Evolutionary conservation across 2,888 invertebrate species (phyloP), one percentile per base, ranked within the genome.

Genomic region (Trichopria drosophilae): DNA sequence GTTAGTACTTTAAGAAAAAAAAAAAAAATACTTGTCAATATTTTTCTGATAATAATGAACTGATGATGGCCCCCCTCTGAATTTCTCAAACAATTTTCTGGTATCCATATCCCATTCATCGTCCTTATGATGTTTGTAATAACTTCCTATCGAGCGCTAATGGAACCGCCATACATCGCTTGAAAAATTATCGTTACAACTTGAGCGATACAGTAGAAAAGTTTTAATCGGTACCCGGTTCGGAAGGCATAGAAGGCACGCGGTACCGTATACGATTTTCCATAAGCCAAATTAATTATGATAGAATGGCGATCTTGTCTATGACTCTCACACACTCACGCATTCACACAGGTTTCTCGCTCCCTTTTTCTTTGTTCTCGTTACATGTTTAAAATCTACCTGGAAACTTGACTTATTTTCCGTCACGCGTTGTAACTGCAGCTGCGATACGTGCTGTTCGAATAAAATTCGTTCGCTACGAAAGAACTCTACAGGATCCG

Each of bases 201-300:
- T 43, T n/a, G n/a, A n/a, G 47, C 55, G 55, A 56, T 52, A 53
- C 57, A 51, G 55, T 64, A 62, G 61, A 60, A 64, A 63, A 63
- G 51, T 53, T 59, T 54, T 55, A 50, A 53, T 55, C 55, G 61
- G 61, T 61, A 64, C 58, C 58, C 58, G 58, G 46, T 57, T 61
- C 63, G 65, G 64, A 69, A 68, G 67, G 67, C 68, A 65, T 63
- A 68, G 63, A 69, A 69, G 68, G 68, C 68, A 69, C 68, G 59
- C 60, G 67, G 64, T 65, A 67, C 65, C 63, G 58, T 56, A 55
- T 53, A 56, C 55, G 45, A 53, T 57, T 57, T 57, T 57, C 44
- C 51, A 57, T 51, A 51, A 59, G 46, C 53, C 53, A 57, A 57
- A 46, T 41, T 48, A 42, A 47, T 36, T 51, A 48, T 44, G 41